Percentiles rank a stretch among this genome's conserved stretches.
These are phyloP conservation scores for Staurois parvus DNA, from an alignment of 2,797 vertebrate genomes.

Conservation along the genomic window DNA sequence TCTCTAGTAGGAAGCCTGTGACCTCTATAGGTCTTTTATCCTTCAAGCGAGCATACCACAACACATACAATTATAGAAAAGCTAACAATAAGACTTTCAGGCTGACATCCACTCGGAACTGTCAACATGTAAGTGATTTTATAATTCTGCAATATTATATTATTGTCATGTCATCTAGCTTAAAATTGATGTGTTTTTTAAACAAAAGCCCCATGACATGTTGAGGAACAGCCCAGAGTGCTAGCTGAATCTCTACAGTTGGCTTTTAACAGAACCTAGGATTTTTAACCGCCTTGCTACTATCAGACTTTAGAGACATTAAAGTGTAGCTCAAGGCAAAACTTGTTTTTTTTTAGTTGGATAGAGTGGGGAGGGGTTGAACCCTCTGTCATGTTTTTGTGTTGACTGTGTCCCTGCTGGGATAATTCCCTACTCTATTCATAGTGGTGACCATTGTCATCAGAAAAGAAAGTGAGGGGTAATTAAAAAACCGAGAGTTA, in stretches of 20 bases:
- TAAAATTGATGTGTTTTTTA: neutral
- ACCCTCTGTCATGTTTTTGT: too few relatives aligned
- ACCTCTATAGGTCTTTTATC: slow-evolving; percentile 60
- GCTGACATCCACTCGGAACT: neutral
- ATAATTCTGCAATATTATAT: neutral
- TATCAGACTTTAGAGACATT: neutral
- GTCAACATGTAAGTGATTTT: neutral
- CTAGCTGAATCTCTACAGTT: neutral
- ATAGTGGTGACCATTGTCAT: too few relatives aligned
- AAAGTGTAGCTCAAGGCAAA: neutral
- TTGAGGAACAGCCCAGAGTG: neutral
- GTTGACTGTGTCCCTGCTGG: too few relatives aligned
- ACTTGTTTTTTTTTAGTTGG: too few relatives aligned
- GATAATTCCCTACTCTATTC: too few relatives aligned
- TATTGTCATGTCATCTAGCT: neutral
- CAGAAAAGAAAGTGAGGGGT: too few relatives aligned
- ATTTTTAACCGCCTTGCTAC: neutral
- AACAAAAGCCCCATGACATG: neutral
- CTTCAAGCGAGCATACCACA: slow-evolving; percentile 25
- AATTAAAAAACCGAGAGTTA: too few relatives aligned
- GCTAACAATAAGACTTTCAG: slow-evolving; percentile 2
- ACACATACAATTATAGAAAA: slow-evolving; percentile 17
- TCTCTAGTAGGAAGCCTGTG: slow-evolving; percentile 35
- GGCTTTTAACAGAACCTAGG: too few relatives aligned
- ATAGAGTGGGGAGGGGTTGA: too few relatives aligned